A percentile compares a stretch with the other conserved stretches of the same genome.
Evolutionary conservation across 2,888 invertebrate species (phyloP).

Genomic region (Volucella zonaria): DNA sequence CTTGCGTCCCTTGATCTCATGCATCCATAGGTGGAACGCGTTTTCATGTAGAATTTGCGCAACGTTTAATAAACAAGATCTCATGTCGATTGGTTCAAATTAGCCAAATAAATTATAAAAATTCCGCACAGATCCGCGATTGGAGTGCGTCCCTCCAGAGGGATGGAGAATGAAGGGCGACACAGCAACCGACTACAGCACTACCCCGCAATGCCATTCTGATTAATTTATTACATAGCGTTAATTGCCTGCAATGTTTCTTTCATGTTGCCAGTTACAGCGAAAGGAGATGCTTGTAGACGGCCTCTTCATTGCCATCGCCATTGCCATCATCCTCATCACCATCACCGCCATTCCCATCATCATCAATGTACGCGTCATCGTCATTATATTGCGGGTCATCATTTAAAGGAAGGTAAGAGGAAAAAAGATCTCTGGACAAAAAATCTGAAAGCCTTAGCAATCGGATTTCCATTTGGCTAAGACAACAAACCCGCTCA

Average conservation of each 20-base stretch:
- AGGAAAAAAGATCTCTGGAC: neutral
- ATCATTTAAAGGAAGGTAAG: constrained; percentile 43
- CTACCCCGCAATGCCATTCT: constrained; percentile 60
- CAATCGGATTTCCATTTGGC: constrained; percentile 71
- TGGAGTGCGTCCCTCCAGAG: constrained; percentile 31
- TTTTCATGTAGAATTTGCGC: constrained; percentile 78
- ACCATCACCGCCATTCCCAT: constrained; percentile 22
- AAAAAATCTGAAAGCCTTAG: constrained; percentile 2
- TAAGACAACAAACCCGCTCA: constrained; percentile 63
- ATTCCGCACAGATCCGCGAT: constrained; percentile 62
- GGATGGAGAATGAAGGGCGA: constrained; percentile 22
- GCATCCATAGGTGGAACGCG: constrained; percentile 72
- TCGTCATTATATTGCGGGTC: constrained; percentile 33
- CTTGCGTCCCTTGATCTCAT: constrained; percentile 15
- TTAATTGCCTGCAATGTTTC: constrained; percentile 74
- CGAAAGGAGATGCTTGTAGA: constrained; percentile 64
- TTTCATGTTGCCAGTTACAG: constrained; percentile 73
- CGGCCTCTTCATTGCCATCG: constrained; percentile 59
- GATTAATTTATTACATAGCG: constrained; percentile 74
- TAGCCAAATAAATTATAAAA: constrained; percentile 81
- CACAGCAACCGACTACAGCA: constrained; percentile 25
- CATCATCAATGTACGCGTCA: constrained; percentile 49
- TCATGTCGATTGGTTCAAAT: constrained; percentile 81
- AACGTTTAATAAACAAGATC: constrained; percentile 82
- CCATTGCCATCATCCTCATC: constrained; percentile 57